Base-by-base conservation (phyloP, 2,797 vertebrate genomes). In the Cuniculus paca region DNA sequence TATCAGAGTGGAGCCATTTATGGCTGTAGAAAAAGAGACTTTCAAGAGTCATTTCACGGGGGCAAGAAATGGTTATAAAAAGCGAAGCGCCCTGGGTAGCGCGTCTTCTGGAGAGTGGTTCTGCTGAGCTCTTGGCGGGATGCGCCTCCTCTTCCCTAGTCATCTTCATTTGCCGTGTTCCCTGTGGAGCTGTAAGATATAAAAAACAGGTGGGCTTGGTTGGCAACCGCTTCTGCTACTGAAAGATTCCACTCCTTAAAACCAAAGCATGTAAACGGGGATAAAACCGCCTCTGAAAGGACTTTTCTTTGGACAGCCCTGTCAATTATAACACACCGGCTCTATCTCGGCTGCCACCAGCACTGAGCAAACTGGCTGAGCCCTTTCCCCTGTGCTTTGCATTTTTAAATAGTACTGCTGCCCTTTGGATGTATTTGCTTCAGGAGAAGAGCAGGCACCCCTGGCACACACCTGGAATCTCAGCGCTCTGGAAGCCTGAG, bases 161-260 rank as follows among this genome's bases (percentile, higher is more conserved):
- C 91, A 54, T 95, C 97, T 79, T 94, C 91, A 56, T 93, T 86
- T 90, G 91, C 60, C 36, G 52, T 74, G 74, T 63, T 94, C 94
- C 88, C 92, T 1, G 10, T 82, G 92, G 58, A 94, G 31, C 72
- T 83, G 34, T 13, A 83, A 84, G 60, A 93, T 94, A 80, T 50
- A 88, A 92, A 97, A 97, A 96, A 70, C 95, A 97, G 95, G 96
- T 96, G 91, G 56, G 14, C 74, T 78, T 96, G 90, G 93, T 97
- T 84, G 61, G 81, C 77, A 94, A 68, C 80, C 61, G 74, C 88
- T 94, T 88, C 91, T 94, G 88, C 97, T 97, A 95, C 97, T 96
- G 91, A 95, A 97, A 95, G 90, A 97, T 95, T 96, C 88, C 91
- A 96, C 80, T 83, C 89, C 82, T 88, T 91, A 95, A 97, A 83